Conservation (phyloP, 1,140 invertebrate species). For the Lasaia peninsularis region DNA sequence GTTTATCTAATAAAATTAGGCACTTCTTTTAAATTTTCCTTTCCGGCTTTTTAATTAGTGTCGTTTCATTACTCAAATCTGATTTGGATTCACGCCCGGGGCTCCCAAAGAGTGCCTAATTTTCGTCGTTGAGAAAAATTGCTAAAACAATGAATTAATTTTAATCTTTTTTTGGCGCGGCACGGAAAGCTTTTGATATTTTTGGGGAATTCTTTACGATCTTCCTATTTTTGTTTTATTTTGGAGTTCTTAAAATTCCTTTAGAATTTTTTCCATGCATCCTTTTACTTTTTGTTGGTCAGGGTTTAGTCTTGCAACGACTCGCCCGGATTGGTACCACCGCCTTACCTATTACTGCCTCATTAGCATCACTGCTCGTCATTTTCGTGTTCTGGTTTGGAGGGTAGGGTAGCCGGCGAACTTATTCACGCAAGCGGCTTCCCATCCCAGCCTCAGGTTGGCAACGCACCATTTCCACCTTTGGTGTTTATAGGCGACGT, state of each 20-base stretch:
- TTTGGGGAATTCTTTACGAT: not conserved
- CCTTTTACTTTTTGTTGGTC: too few relatives aligned
- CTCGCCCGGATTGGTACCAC: too few relatives aligned
- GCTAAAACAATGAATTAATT: constrained; percentile 33
- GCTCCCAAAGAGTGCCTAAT: constrained; percentile 51
- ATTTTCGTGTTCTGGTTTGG: too few relatives aligned
- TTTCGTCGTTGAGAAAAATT: constrained; percentile 40
- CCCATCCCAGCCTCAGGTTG: too few relatives aligned
- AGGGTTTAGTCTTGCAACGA: too few relatives aligned
- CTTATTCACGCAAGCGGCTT: too few relatives aligned
- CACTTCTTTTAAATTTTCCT: constrained; percentile 14
- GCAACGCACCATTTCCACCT: too few relatives aligned
- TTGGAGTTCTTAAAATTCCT: not conserved
- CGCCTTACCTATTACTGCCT: too few relatives aligned
- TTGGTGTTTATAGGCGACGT: too few relatives aligned
- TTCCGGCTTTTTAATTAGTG: constrained; percentile 43
- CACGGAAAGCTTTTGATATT: not conserved
- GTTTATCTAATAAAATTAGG: constrained; percentile 2
- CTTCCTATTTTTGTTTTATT: not conserved
- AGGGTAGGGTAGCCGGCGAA: too few relatives aligned
- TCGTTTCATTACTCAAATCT: constrained; percentile 60
- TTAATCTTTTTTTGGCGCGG: constrained; percentile 5
- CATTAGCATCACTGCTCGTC: too few relatives aligned
- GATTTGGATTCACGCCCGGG: constrained; percentile 52
- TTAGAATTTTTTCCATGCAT: not conserved